These are phyloP conservation scores for Boloria euphrosyne DNA, from an alignment of 2,888 invertebrate genomes.

Conservation along the genomic window DNA sequence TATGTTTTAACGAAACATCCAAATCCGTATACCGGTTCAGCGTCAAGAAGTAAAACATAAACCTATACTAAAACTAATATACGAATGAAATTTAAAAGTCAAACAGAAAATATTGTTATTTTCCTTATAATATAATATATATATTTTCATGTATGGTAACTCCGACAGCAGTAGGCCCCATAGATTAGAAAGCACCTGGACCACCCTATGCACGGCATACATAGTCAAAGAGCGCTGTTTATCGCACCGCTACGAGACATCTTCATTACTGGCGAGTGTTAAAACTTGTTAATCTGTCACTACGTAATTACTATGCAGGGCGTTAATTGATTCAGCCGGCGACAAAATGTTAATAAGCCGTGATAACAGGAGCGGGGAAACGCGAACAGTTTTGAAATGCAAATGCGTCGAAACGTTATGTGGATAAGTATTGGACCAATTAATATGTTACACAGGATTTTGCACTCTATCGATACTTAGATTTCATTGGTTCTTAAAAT, in stretches of 20 bases:
- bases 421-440: constrained; percentile 61
- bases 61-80: too few species aligned
- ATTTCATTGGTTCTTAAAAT: too few species aligned
- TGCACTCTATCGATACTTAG: constrained; percentile 34
- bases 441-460: constrained; percentile 69
- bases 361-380: constrained; percentile 57
- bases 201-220: constrained; percentile 54
- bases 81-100: too few species aligned
- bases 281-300: constrained; percentile 79
- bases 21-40: too few species aligned
- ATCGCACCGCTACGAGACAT: constrained; percentile 63
- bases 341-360: constrained; percentile 79
- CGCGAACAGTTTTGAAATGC: constrained; percentile 56
- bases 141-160: background rate
- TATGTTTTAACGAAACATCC: too few species aligned
- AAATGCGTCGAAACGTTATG: constrained; percentile 65
- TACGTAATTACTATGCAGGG: constrained; percentile 74
- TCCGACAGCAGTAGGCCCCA: background rate
- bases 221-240: constrained; percentile 50
- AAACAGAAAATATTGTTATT: too few species aligned
- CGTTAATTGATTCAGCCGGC: constrained; percentile 75
- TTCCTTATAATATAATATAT: background rate
- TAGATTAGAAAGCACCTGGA: constrained; percentile 38
- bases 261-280: constrained; percentile 79
- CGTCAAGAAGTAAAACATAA: too few species aligned